Evolutionary conservation across 2,888 invertebrate species (phyloP).

Genomic region (Drosophila meridiana): DNA sequence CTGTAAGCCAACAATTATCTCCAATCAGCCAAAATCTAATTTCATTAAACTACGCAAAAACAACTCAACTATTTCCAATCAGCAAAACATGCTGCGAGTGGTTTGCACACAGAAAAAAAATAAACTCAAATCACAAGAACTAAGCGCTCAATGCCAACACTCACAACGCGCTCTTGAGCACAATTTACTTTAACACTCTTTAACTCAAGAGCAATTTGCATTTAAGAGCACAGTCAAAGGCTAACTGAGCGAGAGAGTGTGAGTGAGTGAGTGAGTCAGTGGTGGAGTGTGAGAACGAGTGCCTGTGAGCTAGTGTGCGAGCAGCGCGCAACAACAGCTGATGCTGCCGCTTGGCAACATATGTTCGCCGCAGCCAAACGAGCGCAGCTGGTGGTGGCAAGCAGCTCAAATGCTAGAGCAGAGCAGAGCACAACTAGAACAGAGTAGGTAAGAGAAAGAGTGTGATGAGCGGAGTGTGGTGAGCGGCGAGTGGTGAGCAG

Average conservation of each 20-base stretch:
- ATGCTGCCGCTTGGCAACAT: constrained; percentile 40
- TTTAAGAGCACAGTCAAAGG: constrained; percentile 30
- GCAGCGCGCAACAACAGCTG: constrained; percentile 39
- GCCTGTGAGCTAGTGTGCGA: neutral
- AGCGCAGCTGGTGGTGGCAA: constrained; percentile 24
- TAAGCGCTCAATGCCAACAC: neutral
- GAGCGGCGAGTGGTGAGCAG: neutral
- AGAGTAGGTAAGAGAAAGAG: neutral
- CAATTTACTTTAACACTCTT: constrained; percentile 14
- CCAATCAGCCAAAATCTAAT: neutral
- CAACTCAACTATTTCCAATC: constrained; percentile 2
- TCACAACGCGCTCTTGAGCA: constrained; percentile 32
- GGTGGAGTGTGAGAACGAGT: neutral
- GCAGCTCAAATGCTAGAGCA: constrained; percentile 20
- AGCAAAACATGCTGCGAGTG: neutral
- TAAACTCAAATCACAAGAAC: neutral
- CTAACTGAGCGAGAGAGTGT: neutral
- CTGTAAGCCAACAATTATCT: neutral
- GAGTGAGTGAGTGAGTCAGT: neutral
- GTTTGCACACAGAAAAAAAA: neutral
- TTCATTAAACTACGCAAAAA: neutral
- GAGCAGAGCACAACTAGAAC: neutral
- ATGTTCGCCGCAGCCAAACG: constrained; percentile 35
- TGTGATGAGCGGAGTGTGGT: neutral
- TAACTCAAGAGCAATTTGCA: constrained; percentile 28